These are phyloP conservation scores for Tetropium fuscum DNA, from an alignment of 2,888 invertebrate genomes.

Conservation along the genomic window DNA sequence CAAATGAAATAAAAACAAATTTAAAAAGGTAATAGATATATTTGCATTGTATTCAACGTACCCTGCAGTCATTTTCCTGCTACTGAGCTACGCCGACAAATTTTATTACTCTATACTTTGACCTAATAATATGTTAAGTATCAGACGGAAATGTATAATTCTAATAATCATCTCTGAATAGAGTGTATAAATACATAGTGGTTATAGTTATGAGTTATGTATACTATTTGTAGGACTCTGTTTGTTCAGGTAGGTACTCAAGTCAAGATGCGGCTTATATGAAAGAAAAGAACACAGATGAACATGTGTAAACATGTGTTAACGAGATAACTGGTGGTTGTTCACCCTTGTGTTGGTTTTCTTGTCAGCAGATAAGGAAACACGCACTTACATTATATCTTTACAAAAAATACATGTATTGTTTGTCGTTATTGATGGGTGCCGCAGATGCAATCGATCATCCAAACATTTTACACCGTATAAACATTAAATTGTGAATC, in stretches of 20 bases:
- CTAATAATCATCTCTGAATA: conserved; percentile 23
- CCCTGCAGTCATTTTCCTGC: too few relatives aligned
- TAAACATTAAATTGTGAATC: too few relatives aligned
- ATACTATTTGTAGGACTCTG: conserved; percentile 33
- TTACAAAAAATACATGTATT: conserved; percentile 39
- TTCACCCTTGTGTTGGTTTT: conserved; percentile 48
- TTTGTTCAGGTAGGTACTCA: conserved; percentile 52
- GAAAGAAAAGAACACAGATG: conserved; percentile 47
- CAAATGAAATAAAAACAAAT: too few relatives aligned
- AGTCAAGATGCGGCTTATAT: conserved; percentile 41
- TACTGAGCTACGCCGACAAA: too few relatives aligned
- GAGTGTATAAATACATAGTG: conserved; percentile 7
- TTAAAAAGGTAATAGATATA: too few relatives aligned
- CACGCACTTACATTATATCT: conserved; percentile 40
- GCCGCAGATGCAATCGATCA: conserved; percentile 41
- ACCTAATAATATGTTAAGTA: conserved; percentile 4
- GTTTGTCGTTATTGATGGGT: conserved; percentile 39
- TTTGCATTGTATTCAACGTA: too few relatives aligned
- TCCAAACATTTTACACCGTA: too few relatives aligned
- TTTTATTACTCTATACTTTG: too few relatives aligned
- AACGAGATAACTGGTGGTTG: conserved; percentile 52
- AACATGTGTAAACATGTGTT: conserved; percentile 56
- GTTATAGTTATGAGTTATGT: too few relatives aligned
- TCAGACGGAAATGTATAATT: conserved; percentile 16
- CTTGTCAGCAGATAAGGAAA: conserved; percentile 45